phyloP scores from a whole-genome alignment of 2,113 vertebrate species.

The Pterocles orientalis region DNA sequence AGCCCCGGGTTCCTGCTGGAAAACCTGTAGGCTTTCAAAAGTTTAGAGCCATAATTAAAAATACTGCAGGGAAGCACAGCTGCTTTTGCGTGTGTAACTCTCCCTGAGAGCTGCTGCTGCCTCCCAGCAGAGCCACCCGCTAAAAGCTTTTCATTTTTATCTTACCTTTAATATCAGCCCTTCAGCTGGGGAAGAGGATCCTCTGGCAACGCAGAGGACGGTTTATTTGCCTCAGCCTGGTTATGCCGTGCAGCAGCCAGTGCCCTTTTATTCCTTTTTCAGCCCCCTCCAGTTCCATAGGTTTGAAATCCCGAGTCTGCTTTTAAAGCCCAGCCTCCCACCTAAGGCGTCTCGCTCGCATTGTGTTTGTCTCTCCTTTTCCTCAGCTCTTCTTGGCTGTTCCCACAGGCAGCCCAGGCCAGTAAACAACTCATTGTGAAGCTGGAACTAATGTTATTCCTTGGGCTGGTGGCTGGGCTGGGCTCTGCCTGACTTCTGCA shows the following conservation, averaged over 20 bases:
- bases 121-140: not conserved
- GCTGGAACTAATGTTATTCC: not conserved
- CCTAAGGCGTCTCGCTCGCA: conserved; percentile 12
- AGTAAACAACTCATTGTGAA: conserved; percentile 60
- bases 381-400: conserved; percentile 32
- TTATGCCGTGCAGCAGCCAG: not conserved
- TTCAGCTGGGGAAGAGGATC: not conserved
- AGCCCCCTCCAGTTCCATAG: not conserved
- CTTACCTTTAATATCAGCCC: conserved; percentile 30
- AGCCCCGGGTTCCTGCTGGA: not conserved
- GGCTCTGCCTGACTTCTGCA: not conserved
- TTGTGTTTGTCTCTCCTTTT: conserved; percentile 58
- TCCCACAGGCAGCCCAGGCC: conserved; percentile 38
- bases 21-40: not conserved
- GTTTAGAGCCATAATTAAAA: not conserved
- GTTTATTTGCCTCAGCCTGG: not conserved
- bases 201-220: not conserved
- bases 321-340: conserved; percentile 38
- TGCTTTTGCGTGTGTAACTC: not conserved
- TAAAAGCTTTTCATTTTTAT: not conserved
- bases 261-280: not conserved
- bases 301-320: not conserved
- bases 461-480: not conserved
- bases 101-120: not conserved
- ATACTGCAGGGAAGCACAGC: not conserved